Base-by-base conservation (phyloP, 2,888 invertebrate species). In the Serrognathus titanus region DNA sequence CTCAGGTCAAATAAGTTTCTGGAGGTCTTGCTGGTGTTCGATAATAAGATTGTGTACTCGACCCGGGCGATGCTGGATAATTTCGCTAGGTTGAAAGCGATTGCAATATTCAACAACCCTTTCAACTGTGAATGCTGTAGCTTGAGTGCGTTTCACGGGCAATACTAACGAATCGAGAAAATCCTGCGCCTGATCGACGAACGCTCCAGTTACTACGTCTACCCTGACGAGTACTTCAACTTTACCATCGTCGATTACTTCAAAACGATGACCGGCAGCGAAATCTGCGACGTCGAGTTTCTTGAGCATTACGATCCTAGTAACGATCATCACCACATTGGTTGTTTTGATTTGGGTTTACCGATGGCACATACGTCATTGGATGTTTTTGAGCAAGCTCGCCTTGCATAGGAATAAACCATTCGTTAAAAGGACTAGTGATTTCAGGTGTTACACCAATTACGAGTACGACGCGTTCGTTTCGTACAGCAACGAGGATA, bases 401-500 rank as follows among this genome's bases (percentile, higher is more conserved):
- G 80, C 79, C 8, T 76, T 80, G 51, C 78, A 75, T 55, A 68
- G 69, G 10, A 71, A 66, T 60, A 62, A 67, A 1, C 69, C 65
- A 38, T 61, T 58, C 46, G 59, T 64, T 4, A 69, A 70, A 45
- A 61, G 62, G 20, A 48, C n/a, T 10, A 35, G 37, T 0, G 77
- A 72, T 50, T 61, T 66, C 0, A 77, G 71, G 40, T 67, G 67
- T 1, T 61, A 66, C 31, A 61, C 51, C 12, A 69, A 70, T 50
- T 82, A 80, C 61, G 79, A 79, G 54, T 85, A 83, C 64, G 85
- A 85, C 60, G 84, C 83, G 0, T 85, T 85, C 62, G 80, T 85
- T 1, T 85, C 84, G 0, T 85, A 85, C 62, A 81, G 83, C 63
- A 82, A 78, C 63, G 84, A 84, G 64, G 85, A 85, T 59, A 77